Base-by-base conservation (phyloP, 2,888 invertebrate genomes). In the Andrena chrysosceles region DNA sequence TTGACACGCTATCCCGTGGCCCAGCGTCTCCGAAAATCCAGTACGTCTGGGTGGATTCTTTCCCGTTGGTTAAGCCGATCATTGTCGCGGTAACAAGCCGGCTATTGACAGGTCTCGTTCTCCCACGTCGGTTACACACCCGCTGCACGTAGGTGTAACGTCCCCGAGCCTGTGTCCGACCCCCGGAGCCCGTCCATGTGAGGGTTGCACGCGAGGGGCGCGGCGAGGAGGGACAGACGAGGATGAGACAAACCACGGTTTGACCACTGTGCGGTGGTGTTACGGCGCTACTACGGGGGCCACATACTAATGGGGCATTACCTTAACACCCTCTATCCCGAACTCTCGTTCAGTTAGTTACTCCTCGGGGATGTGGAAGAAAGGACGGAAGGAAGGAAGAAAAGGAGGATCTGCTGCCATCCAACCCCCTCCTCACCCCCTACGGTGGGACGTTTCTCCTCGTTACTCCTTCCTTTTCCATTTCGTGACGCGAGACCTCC, bases 241-340 rank as follows among this genome's bases (percentile, higher is more conserved):
- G 71, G 76, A 67, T 75, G 87, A 86, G 86, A 89, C 90, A 90
- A 91, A 90, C 90, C 91, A 84, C 89, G 87, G 88, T 85, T 87
- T 87, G 90, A 89, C 90, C 88, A 87, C 89, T 88, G 87, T 89
- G 91, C 88, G 88, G 88, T 90, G 89, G 91, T 92, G 90, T 89
- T 89, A 87, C 89, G 88, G 85, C 86, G 90, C 89, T 91, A 88
- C 91, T 89, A 93, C 93, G 91, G 89, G 90, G 82, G 84, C 91
- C 93, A 93, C 93, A 93, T 93, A 93, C 93, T 93, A 93, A 93
- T 93, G 93, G 92, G 92, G 89, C 92, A 93, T 93, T 93, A 93
- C 93, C 93, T 93, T 93, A 93, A 93, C 93, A 90, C 92, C 92
- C 92, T 92, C 91, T 86, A 91, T 91, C 90, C 83, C 88, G 83